A percentile compares a stretch with the other conserved stretches of the same genome.
These are phyloP conservation scores for Elephantulus edwardii DNA, from an alignment of 2,113 vertebrate species.

Conservation along the genomic window DNA sequence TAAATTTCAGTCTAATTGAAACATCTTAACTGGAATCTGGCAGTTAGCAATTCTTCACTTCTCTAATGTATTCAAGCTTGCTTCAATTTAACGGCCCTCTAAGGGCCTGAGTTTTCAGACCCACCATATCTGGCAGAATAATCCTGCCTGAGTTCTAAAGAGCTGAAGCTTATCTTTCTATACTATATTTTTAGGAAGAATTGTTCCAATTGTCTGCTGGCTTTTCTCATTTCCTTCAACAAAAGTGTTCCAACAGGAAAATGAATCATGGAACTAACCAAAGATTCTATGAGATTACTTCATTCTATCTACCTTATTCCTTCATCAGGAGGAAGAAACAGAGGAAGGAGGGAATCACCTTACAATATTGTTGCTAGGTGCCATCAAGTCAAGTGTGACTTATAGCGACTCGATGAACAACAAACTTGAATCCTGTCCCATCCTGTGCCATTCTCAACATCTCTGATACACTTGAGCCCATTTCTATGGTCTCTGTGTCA, in stretches of 20 bases:
- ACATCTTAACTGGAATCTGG: background rate
- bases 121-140: slow-evolving; percentile 33
- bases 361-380: too few species aligned
- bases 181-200: slow-evolving; percentile 66
- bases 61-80: slow-evolving; percentile 34
- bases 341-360: background rate
- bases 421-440: too few species aligned
- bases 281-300: slow-evolving; percentile 55
- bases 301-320: slow-evolving; percentile 68
- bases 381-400: too few species aligned
- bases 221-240: slow-evolving; percentile 78
- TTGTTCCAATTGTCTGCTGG: slow-evolving; percentile 64
- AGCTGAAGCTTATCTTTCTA: slow-evolving; percentile 45
- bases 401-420: too few species aligned
- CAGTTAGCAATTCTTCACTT: background rate
- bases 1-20: slow-evolving; percentile 46
- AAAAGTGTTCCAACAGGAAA: slow-evolving; percentile 76
- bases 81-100: slow-evolving; percentile 62
- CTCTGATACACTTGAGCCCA: too few species aligned
- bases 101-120: slow-evolving; percentile 69
- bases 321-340: slow-evolving; percentile 27
- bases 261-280: slow-evolving; percentile 78
- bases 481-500: too few species aligned
- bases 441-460: too few species aligned
- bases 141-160: slow-evolving; percentile 50